Evolutionary conservation across 37 sponge, comb jelly and placozoan genomes (phyloP).

Genomic region (Diacarnus erythraeanus): DNA sequence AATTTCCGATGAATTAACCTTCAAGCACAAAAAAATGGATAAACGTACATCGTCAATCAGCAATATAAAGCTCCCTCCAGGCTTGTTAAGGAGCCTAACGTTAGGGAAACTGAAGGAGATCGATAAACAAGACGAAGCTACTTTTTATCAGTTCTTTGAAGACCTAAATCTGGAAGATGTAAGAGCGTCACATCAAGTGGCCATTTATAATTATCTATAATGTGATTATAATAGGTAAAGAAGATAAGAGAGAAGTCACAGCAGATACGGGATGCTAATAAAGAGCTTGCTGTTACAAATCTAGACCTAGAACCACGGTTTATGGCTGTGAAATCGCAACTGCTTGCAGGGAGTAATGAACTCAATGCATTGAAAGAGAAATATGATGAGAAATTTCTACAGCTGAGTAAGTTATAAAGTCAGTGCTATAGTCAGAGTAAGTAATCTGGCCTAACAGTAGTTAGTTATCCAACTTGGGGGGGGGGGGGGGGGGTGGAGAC

Average conservation of each 20-base stretch:
- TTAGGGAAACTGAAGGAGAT: background rate
- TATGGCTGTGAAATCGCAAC: constrained; percentile 4
- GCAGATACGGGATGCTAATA: constrained; percentile 24
- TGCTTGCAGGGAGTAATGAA: constrained; percentile 2
- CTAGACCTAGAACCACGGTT: constrained; percentile 41
- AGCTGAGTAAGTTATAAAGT: constrained; percentile 50
- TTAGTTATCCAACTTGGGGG: too few relatives aligned
- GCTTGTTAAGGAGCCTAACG: background rate
- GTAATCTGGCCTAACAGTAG: too few relatives aligned
- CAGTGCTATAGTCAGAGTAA: background rate
- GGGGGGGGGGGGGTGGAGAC: background rate
- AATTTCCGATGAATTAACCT: too few relatives aligned
- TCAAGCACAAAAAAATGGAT: too few relatives aligned
- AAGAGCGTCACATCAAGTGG: background rate
- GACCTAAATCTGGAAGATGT: constrained; percentile 44
- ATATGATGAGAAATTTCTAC: constrained; percentile 16
- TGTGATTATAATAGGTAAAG: constrained; percentile 28
- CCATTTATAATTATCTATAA: background rate
- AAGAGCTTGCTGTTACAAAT: constrained; percentile 27
- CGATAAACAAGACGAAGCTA: constrained; percentile 29
- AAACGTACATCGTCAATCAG: background rate
- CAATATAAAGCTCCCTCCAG: constrained; percentile 23
- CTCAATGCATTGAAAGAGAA: constrained; percentile 33
- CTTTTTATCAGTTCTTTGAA: constrained; percentile 44
- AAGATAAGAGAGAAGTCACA: background rate